Percentiles rank a stretch among this genome's conserved stretches.
These are phyloP conservation scores for Ovis aries DNA, from an alignment of 2,113 vertebrate genomes.

Conservation along the genomic window ARS-UI_Ramb_v3.0 NC_056056.1:9661501-9662000, in stretches of 20 bases:
- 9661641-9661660: not conserved
- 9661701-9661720: not conserved
- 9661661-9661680: not conserved
- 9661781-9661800: not conserved
- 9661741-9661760: not conserved
- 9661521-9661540: not conserved
- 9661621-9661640: not conserved
- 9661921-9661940: not conserved
- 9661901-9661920: not conserved
- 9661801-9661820: not conserved
- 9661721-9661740: not conserved
- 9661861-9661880: not conserved
- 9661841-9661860: rapidly evolving
- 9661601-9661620: not conserved
- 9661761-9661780: not conserved
- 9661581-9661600: not conserved
- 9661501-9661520: not conserved
- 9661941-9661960: not conserved
- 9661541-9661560: not conserved
- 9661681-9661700: not conserved
- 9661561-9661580: not conserved
- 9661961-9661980: not conserved
- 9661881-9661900: not conserved
- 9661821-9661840: not conserved
- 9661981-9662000: not conserved